Base-by-base conservation (phyloP, 2,888 invertebrate species). In the Hylaea fasciaria region DNA sequence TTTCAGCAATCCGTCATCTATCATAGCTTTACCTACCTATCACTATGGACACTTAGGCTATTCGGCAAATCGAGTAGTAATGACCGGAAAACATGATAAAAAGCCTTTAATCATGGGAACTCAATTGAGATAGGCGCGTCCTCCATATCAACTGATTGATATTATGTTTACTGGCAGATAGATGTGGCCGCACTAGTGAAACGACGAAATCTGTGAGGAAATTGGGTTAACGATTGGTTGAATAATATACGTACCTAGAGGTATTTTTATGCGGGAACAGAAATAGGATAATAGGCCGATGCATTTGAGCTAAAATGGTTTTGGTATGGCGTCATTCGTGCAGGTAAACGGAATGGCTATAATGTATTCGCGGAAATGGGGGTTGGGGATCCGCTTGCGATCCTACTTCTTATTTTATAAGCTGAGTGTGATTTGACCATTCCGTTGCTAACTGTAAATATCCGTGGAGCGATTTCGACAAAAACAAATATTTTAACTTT, bases 221-320 rank as follows among this genome's bases (percentile, higher is more conserved):
- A 53, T 57, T 44, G 37, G 66, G 64, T 63, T 61, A 63, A 49
- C 57, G 54, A 57, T 66, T 44, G 16, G 40, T 28, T 60, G n/a
- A 37, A 47, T 56, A 47, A 47, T 40, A 39, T 39, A 46, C 29
- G 28, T 28, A 28, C 28, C 44, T 37, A 44, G 40, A 39, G 43
- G 13, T 62, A 56, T 56, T 53, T 56, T 51, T 52, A 44, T 17
- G 16, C 16, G 29, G 28, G 43, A 51, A 52, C 48, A 22, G 39
- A 14, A 57, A 52, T 56, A 32, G 56, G 13, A 52, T 32, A 22
- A 56, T 56, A 61, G 48, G 52, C 52, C 52, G 52, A 11, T 61
- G 61, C 61, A 62, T 57, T 35, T 16, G 44, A 29, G 28, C 44
- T 53, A 56, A 57, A 62, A 39, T 32, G 12, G 44, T 48, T 46